Evolutionary conservation across 2,888 invertebrate genomes (phyloP), one percentile per base, ranked within the genome.

Genomic region (Gortyna flavago): DNA sequence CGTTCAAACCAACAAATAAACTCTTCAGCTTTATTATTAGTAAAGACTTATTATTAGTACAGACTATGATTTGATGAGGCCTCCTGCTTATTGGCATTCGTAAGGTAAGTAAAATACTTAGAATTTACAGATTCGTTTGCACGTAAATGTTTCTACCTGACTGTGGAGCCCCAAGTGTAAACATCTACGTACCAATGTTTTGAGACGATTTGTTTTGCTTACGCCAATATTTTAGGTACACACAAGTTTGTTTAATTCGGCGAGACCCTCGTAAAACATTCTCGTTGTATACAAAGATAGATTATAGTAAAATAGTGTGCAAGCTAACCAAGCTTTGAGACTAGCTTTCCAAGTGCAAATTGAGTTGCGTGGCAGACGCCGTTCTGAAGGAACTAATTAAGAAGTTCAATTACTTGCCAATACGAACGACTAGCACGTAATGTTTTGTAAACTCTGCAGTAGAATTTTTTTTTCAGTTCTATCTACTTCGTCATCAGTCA

Each of bases 331-430:
- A 73, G 69, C 72, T 73, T 86, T 61, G 62, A 32, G 76, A 79
- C 77, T 74, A 70, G 75, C 54, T 69, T 69, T 75, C 71, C 54
- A 77, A 87, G 77, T 79, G 79, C 77, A 80, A 77, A 87, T 86
- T 85, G 71, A 81, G 87, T 84, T 78, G 69, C 64, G 68, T 75
- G 38, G 66, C 72, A 48, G 73, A 81, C 25, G 74, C 61, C 38
- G 51, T 67, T 57, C 71, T 57, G 61, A 78, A 77, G 72, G 69
- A 86, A 77, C 76, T 85, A 85, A 85, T 85, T 87, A 85, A 57
- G 18, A 80, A 87, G 78, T 80, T 61, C 81, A 76, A 87, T 87
- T 84, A 81, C 65, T 79, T 67, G 61, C 77, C 66, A 75, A 86
- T 79, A 67, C 44, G 25, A 77, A 69, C 66, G 18, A 41, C 11